Evolutionary conservation across 2,888 invertebrate species (phyloP).

Genomic region (Dromius quadrimaculatus): DNA sequence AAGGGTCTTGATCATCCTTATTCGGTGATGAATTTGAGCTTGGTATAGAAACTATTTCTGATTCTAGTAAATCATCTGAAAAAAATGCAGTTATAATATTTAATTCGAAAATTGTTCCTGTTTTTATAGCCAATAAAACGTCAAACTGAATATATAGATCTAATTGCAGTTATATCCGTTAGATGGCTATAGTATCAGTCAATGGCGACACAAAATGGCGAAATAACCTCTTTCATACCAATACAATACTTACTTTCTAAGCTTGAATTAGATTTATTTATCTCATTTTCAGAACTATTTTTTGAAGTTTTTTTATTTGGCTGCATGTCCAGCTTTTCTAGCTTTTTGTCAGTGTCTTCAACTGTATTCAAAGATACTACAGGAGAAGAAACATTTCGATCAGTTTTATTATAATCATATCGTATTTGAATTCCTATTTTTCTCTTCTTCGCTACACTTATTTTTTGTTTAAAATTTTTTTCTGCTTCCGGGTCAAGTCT

Average conservation of each 20-base stretch:
- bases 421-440: slow-evolving; percentile 50
- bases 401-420: slow-evolving; percentile 48
- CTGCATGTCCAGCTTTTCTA: not conserved
- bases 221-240: too few relatives aligned
- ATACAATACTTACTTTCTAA: slow-evolving; percentile 11
- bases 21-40: slow-evolving; percentile 45
- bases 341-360: slow-evolving; percentile 14
- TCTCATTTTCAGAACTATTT: not conserved
- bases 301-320: not conserved
- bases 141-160: too few relatives aligned
- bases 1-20: slow-evolving; percentile 45
- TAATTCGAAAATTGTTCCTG: not conserved
- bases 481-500: slow-evolving; percentile 49
- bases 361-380: not conserved
- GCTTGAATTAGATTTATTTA: slow-evolving; percentile 12
- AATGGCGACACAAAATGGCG: too few relatives aligned
- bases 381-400: slow-evolving; percentile 21
- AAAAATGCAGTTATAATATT: not conserved
- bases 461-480: slow-evolving; percentile 47
- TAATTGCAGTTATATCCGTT: too few relatives aligned
- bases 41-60: slow-evolving; percentile 42
- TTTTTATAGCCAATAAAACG: too few relatives aligned
- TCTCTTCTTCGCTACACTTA: slow-evolving; percentile 27
- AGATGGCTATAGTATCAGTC: too few relatives aligned
- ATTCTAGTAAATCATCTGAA: slow-evolving; percentile 23